Evolutionary conservation across 2,797 vertebrate genomes (phyloP), one percentile per base, ranked within the genome.

Genomic region (Eulemur coronatus): DNA sequence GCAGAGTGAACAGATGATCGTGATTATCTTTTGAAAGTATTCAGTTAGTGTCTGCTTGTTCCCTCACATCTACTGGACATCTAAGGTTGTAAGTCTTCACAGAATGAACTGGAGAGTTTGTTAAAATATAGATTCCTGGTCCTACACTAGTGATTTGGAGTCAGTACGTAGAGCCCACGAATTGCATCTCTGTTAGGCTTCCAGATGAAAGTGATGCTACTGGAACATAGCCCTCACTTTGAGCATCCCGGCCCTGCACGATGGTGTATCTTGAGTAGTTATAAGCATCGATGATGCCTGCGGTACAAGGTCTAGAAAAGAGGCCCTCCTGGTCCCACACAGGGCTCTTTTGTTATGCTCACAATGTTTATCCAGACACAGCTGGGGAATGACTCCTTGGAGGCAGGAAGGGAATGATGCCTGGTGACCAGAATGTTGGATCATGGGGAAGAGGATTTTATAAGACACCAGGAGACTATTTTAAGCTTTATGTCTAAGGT

Each of bases 11-110:
- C 22, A 89, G 76, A 75, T 70, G 41, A 69, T 52, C 30, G 46
- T 33, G 30, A 85, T 57, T 84, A 82, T 86, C 78, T 84, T 88
- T 48, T 59, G 78, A 72, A 93, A 76, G 9, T 79, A 28, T 63
- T 80, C 26, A 82, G n/a, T 9, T 86, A 18, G 8, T 69, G 20
- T 33, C 22, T 91, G 61, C 84, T 69, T 48, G 33, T 59, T 65
- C 46, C 24, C 20, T 95, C 35, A 63, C 17, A 69, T 38, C 48
- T 84, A 63, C 5, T 84, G 22, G 80, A 84, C 95, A 73, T 17
- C 14, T 30, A 85, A 87, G 48, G 28, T 67, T 82, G 48, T 78
- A 63, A 85, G 33, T 79, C 28, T 50, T 90, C 59, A 67, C 9
- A 33, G n/a, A 95, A 69, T 69, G 65, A 88, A 50, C 24, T 22